Evolutionary conservation across 2,888 invertebrate genomes (phyloP).

Genomic region (Heteromyza rotundicornis): DNA sequence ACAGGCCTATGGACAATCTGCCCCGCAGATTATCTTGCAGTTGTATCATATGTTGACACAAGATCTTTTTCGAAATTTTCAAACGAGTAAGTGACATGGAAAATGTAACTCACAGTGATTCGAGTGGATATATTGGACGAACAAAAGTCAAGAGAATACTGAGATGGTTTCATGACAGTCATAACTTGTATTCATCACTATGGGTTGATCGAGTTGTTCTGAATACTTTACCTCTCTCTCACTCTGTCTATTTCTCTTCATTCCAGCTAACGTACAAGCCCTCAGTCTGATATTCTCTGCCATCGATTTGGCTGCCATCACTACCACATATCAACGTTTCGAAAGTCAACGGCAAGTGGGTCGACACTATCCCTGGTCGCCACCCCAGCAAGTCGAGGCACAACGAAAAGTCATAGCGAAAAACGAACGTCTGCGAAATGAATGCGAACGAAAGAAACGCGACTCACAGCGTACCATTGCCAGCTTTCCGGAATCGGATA

Average conservation of each 20-base stretch:
- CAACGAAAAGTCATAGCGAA: conserved; percentile 42
- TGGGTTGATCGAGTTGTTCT: too few species aligned
- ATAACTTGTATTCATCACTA: too few species aligned
- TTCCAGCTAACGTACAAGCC: conserved; percentile 73
- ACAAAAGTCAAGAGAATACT: too few species aligned
- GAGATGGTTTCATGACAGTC: too few species aligned
- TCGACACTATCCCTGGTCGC: conserved; percentile 76
- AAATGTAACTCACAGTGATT: too few species aligned
- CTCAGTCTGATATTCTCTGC: conserved; percentile 73
- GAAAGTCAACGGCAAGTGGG: conserved; percentile 79
- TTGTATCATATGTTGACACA: conserved; percentile 70
- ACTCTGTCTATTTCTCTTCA: too few species aligned
- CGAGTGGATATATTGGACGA: too few species aligned
- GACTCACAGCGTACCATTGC: conserved; percentile 46
- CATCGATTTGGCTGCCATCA: conserved; percentile 73
- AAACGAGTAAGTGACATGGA: conserved; percentile 73
- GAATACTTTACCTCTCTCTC: too few species aligned
- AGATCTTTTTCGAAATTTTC: conserved; percentile 66
- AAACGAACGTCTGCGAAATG: conserved; percentile 43
- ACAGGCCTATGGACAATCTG: conserved; percentile 79
- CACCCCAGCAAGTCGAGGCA: conserved; percentile 53
- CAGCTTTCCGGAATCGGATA: conserved; percentile 57
- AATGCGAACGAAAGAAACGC: conserved; percentile 42
- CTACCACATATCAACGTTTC: conserved; percentile 76
- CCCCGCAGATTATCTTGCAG: conserved; percentile 74